These are phyloP conservation scores for Clamator glandarius DNA, from an alignment of 2,797 vertebrate species.

Conservation along the genomic window DNA sequence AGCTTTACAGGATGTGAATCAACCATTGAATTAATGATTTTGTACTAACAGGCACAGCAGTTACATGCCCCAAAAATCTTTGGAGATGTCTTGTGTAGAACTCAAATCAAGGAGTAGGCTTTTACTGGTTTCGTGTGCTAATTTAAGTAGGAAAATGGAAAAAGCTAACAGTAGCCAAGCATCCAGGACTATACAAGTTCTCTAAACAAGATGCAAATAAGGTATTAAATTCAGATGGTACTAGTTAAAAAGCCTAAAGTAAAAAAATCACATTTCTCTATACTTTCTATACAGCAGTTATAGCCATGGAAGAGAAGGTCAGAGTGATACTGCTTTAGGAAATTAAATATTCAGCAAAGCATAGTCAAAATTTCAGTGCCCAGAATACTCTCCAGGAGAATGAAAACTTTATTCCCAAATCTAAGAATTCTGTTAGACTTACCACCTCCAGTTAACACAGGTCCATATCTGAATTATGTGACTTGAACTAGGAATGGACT, in stretches of 20 bases:
- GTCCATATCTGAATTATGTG: rapidly evolving
- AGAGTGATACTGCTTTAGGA: background rate
- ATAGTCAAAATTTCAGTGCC: background rate
- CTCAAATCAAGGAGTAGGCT: background rate
- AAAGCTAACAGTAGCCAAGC: background rate
- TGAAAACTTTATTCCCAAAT: background rate
- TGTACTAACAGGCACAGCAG: background rate
- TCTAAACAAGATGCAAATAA: background rate
- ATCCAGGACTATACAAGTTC: background rate
- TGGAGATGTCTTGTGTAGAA: background rate
- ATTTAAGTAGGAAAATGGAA: background rate
- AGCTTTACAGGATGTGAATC: background rate
- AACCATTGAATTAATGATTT: background rate
- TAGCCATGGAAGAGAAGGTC: background rate
- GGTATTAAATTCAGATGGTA: background rate
- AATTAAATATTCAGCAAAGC: background rate
- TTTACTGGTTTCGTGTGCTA: background rate
- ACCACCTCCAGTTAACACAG: background rate
- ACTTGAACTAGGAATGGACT: background rate
- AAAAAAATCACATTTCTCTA: background rate
- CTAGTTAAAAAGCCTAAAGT: background rate
- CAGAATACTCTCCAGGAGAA: background rate
- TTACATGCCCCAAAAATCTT: background rate
- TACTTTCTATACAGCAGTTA: background rate
- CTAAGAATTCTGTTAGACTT: background rate